Evolutionary conservation across 2,797 vertebrate species (phyloP), one percentile per base, ranked within the genome.

Genomic region (Epinephelus awoara): DNA sequence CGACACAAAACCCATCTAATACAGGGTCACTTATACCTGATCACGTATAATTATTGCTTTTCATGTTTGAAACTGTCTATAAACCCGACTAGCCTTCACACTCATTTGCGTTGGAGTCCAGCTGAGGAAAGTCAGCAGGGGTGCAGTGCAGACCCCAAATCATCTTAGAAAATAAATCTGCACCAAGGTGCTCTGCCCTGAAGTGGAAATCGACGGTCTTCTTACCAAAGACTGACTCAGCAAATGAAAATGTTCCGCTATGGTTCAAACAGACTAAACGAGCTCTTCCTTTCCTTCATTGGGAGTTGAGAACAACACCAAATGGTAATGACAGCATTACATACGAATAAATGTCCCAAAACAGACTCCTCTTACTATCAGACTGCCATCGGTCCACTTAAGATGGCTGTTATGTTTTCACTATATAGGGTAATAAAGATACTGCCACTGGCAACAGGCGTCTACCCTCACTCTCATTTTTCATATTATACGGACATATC

Each of bases 341-440:
- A 50, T 49, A 42, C 66, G 47, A 82, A 75, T 79, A 86, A 75
- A 82, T 75, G 81, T 77, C 63, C 66, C 64, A 67, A 78, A 78
- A 79, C 76, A 83, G 62, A 69, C 49, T 72, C 38, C 50, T 25
- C 49, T 55, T 83, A 67, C 64, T 65, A 64, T 61, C 23, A 75
- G 65, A 50, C 71, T 80, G 70, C 82, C 76, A 75, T 88, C 63
- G 62, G 67, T 83, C 64, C 75, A 83, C 82, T 85, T 75, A 76
- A 62, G 52, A 77, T 6, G 47, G 62, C 56, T 65, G 38, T 76
- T 81, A 85, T 73, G 72, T 57, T 14, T 75, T 77, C 52, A 29
- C 66, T 49, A 50, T 44, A 27, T 44, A 27, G 47, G 23, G 57
- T 61, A 61, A 72, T 78, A 85, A 84, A 85, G 55, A 72, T 21